Evolutionary conservation across 2,888 invertebrate species (phyloP).

Genomic region (Meandrusa payeni): DNA sequence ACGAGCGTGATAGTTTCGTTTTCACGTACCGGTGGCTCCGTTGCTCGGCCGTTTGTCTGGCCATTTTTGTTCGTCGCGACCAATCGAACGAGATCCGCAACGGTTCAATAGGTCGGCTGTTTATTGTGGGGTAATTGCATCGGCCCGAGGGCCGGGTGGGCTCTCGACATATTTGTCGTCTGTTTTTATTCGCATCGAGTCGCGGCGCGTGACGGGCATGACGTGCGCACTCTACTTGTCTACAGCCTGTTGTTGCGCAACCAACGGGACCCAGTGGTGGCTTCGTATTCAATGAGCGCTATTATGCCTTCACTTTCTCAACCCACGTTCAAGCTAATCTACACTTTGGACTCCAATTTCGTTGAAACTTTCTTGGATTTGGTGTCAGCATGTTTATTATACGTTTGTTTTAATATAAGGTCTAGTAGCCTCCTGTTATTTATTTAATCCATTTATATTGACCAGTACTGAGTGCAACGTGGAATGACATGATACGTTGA

Average conservation of each 20-base stretch:
- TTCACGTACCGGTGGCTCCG: slow-evolving; percentile 66
- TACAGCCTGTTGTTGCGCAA: slow-evolving; percentile 64
- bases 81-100: slow-evolving; percentile 43
- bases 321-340: slow-evolving; percentile 54
- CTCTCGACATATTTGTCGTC: slow-evolving; percentile 42
- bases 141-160: slow-evolving; percentile 34
- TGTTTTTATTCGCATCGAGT: slow-evolving; percentile 45
- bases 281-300: slow-evolving; percentile 62
- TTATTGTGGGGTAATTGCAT: slow-evolving; percentile 33
- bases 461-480: no score
- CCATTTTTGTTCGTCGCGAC: slow-evolving; percentile 51
- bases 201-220: slow-evolving; percentile 54
- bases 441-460: no score
- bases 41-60: slow-evolving; percentile 58
- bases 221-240: slow-evolving; percentile 50
- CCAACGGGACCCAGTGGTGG: slow-evolving; percentile 45
- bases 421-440: no score
- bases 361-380: slow-evolving; percentile 40
- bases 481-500: no score
- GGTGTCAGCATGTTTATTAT: slow-evolving; percentile 11
- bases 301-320: slow-evolving; percentile 67
- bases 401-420: slow-evolving; percentile 11
- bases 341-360: slow-evolving; percentile 35
- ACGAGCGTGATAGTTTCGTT: slow-evolving; percentile 70
- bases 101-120: slow-evolving; percentile 50